Evolutionary conservation across 2,797 vertebrate species (phyloP).

Genomic region (Distichodus sexfasciatus): DNA sequence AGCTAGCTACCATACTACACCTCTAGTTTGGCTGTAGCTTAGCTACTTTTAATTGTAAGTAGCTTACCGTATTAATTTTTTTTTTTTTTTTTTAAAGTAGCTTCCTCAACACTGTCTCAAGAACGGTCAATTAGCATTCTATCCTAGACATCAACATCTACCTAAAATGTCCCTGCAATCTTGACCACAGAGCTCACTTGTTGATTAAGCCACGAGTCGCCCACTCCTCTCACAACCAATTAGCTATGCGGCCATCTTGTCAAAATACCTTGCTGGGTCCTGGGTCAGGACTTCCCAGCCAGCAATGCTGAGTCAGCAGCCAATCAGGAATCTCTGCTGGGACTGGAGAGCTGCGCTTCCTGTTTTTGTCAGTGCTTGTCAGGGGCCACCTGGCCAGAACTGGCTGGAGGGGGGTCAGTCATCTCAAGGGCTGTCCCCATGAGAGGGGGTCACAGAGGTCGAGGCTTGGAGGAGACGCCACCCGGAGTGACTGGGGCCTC

Average conservation of each 20-base stretch:
- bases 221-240: constrained; percentile 27
- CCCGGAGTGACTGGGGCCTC: constrained; percentile 27
- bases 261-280: constrained; percentile 38
- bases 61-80: too few species aligned
- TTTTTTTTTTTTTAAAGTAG: too few species aligned
- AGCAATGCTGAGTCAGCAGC: constrained; percentile 49
- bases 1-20: too few species aligned
- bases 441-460: constrained; percentile 43
- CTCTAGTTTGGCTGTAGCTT: too few species aligned
- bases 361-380: constrained; percentile 54
- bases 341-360: constrained; percentile 43
- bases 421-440: constrained; percentile 36
- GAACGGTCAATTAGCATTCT: background rate
- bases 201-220: constrained; percentile 30
- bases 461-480: constrained; percentile 31
- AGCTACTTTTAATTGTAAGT: too few species aligned
- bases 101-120: too few species aligned
- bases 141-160: background rate
- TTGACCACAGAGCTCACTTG: constrained; percentile 16
- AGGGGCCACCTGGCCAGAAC: constrained; percentile 52
- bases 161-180: constrained; percentile 2
- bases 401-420: constrained; percentile 37
- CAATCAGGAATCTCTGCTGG: constrained; percentile 43
- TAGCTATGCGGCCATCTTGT: constrained; percentile 47
- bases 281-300: constrained; percentile 44